Evolutionary conservation across 2,113 vertebrate species (phyloP).

Genomic region (Hemibagrus wyckioides): DNA sequence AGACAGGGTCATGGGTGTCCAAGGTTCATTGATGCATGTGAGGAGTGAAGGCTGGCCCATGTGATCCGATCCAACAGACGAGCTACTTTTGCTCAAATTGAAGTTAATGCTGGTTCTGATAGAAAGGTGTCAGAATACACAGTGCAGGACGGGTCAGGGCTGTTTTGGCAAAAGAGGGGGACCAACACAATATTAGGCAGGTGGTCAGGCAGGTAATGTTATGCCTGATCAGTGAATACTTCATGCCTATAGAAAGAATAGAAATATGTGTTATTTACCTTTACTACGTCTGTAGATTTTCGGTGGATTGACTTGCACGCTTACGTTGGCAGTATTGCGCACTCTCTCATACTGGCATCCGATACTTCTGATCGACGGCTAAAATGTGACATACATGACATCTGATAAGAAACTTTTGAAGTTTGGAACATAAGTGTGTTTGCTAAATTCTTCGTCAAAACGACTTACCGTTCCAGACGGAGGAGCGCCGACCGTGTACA

Average conservation of each 20-base stretch:
- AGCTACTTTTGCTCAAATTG: too few relatives aligned
- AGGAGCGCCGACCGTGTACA: slow-evolving; percentile 10
- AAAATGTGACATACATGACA: background rate
- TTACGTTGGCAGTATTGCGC: background rate
- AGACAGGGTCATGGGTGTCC: too few relatives aligned
- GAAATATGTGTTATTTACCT: background rate
- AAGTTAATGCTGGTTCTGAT: too few relatives aligned
- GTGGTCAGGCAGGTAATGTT: too few relatives aligned
- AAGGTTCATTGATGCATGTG: too few relatives aligned
- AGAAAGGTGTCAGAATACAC: too few relatives aligned
- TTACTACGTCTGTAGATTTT: slow-evolving; percentile 19
- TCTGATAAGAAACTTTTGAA: background rate
- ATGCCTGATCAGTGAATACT: too few relatives aligned
- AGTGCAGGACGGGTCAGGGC: too few relatives aligned
- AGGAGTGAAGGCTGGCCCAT: too few relatives aligned
- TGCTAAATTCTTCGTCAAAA: background rate
- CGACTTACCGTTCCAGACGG: background rate
- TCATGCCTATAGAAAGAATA: background rate
- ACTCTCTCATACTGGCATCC: slow-evolving; percentile 2
- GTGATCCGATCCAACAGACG: too few relatives aligned
- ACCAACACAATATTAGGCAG: too few relatives aligned
- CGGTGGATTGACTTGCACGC: background rate
- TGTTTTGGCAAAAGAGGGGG: too few relatives aligned
- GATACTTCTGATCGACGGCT: slow-evolving; percentile 1
- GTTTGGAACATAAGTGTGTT: background rate